Evolutionary conservation across 37 sponge, comb jelly and placozoan species (phyloP).

Genomic region (Cladorhizidae sp.): DNA sequence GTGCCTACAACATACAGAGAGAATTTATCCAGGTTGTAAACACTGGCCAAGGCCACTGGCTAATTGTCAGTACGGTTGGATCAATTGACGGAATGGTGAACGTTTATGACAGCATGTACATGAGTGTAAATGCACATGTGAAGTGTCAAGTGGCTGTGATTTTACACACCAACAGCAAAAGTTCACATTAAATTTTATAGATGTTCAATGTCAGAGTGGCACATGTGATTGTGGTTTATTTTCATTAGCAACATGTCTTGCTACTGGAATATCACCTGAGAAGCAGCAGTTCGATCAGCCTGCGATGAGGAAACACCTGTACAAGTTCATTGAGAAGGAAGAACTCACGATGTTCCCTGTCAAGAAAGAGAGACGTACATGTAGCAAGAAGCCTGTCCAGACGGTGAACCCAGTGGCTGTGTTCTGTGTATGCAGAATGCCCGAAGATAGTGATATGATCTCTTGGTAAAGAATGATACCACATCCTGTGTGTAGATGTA

Average conservation of each 20-base stretch:
- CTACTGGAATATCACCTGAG: not conserved
- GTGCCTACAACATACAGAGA: no score
- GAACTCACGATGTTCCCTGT: not conserved
- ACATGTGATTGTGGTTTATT: conserved; percentile 8
- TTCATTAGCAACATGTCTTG: conserved; percentile 3
- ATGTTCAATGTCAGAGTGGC: not conserved
- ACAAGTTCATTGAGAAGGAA: not conserved
- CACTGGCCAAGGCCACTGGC: conserved; percentile 10
- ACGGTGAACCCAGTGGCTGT: no score
- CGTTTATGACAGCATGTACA: conserved; percentile 10
- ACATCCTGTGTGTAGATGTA: no score
- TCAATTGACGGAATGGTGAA: not conserved
- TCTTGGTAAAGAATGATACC: no score
- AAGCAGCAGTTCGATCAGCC: not conserved
- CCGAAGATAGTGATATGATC: no score
- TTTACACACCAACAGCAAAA: no score
- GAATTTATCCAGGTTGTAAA: conserved; percentile 13
- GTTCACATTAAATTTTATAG: not conserved
- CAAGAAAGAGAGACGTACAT: no score
- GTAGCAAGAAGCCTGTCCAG: no score
- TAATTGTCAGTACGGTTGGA: conserved; percentile 35
- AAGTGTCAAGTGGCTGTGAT: not conserved
- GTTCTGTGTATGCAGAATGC: no score
- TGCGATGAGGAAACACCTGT: not conserved
- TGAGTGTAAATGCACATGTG: not conserved